Evolutionary conservation across 1,140 invertebrate genomes (phyloP).

Genomic region (Lordiphosa collinella): DNA sequence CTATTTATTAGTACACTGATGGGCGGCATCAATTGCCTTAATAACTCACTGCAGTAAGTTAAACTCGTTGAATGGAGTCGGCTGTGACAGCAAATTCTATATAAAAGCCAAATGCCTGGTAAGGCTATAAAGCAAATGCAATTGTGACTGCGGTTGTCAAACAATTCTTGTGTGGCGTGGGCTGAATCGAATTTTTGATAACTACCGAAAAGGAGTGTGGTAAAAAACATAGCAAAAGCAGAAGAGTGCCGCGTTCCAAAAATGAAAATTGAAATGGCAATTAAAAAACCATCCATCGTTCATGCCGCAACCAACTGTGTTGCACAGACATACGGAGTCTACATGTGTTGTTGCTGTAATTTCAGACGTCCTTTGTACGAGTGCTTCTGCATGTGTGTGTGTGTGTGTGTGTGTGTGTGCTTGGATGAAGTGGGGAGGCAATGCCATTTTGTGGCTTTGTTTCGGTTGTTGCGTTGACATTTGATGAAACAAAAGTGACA

Average conservation of each 20-base stretch:
- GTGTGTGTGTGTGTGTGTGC: slow-evolving; percentile 3
- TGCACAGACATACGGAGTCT: slow-evolving; percentile 9
- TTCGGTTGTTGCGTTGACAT: slow-evolving; percentile 76
- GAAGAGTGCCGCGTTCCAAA: slow-evolving; percentile 54
- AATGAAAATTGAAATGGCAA: slow-evolving; percentile 77
- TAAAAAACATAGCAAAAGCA: slow-evolving; percentile 23
- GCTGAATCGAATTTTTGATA: slow-evolving; percentile 54
- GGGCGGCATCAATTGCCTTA: slow-evolving; percentile 15
- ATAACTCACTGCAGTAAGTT: slow-evolving; percentile 34
- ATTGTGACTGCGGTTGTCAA: slow-evolving; percentile 74
- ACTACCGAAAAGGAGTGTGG: slow-evolving; percentile 21
- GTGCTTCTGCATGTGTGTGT: slow-evolving; percentile 16
- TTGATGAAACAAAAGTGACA: slow-evolving; percentile 78
- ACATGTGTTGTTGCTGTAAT: slow-evolving; percentile 55
- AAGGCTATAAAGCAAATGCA: slow-evolving; percentile 66
- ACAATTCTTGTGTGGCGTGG: slow-evolving; percentile 52
- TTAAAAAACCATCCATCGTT: slow-evolving; percentile 76
- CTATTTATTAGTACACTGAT: not conserved
- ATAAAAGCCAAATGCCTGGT: slow-evolving; percentile 53
- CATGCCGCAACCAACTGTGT: slow-evolving; percentile 55
- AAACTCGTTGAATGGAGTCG: not conserved
- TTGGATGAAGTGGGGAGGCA: slow-evolving; percentile 21
- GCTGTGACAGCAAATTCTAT: slow-evolving; percentile 33
- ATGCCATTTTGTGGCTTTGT: slow-evolving; percentile 74
- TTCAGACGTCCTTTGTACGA: slow-evolving; percentile 55